A percentile compares a stretch with the other conserved stretches of the same genome.
Evolutionary conservation across 2,888 invertebrate genomes (phyloP).

Genomic region (Ptychoptera contaminata): DNA sequence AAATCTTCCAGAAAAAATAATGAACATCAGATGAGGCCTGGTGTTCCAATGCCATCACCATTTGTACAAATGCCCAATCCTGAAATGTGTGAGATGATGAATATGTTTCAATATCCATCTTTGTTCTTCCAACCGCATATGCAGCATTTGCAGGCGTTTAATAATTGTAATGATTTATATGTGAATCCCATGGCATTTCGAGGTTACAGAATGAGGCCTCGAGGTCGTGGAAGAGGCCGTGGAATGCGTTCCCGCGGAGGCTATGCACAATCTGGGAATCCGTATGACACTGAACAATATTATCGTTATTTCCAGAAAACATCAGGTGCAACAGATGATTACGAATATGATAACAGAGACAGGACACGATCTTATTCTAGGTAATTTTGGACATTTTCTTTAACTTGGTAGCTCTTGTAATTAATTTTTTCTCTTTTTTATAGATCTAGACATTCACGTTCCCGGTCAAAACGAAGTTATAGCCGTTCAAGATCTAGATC

Average conservation of each 20-base stretch:
- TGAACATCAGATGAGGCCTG: conserved; percentile 13
- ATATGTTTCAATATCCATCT: conserved; percentile 25
- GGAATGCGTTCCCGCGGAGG: conserved; percentile 16
- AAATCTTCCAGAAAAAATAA: conserved; percentile 20
- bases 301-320: conserved; percentile 40
- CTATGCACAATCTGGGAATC: conserved; percentile 10
- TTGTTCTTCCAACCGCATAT: conserved; percentile 20
- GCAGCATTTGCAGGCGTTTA: conserved; percentile 11
- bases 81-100: conserved; percentile 24
- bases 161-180: conserved; percentile 19
- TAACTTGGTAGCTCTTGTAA: background rate
- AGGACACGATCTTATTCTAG: conserved; percentile 17
- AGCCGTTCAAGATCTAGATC: conserved; percentile 21
- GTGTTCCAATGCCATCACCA: conserved; percentile 13
- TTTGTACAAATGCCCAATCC: conserved; percentile 16
- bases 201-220: conserved; percentile 10
- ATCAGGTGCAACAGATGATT: conserved; percentile 37
- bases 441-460: conserved; percentile 10
- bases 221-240: conserved; percentile 32
- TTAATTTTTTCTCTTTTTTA: background rate
- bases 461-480: conserved; percentile 16
- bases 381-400: too few relatives aligned
- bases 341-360: conserved; percentile 31
- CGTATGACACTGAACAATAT: conserved; percentile 15
- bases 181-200: conserved; percentile 24